These are phyloP conservation scores for Enhydra lutris DNA, from an alignment of 2,113 vertebrate species.

Conservation along the genomic window DNA sequence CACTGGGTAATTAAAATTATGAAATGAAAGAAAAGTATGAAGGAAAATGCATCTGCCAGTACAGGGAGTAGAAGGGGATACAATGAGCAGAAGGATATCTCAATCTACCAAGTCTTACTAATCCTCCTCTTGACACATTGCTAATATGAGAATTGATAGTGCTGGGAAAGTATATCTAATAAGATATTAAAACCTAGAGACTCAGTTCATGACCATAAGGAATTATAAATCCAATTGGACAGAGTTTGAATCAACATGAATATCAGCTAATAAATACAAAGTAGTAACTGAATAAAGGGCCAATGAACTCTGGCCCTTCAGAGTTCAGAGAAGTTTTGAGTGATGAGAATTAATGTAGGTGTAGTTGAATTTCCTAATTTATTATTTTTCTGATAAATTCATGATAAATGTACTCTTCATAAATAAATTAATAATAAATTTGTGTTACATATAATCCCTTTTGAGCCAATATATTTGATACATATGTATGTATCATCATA, in stretches of 20 bases:
- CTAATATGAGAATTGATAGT: not conserved
- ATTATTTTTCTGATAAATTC: not conserved
- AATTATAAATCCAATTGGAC: not conserved
- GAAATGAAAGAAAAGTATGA: not conserved
- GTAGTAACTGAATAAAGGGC: not conserved
- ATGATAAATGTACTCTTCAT: not conserved
- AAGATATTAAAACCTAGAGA: not conserved
- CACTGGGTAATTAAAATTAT: not conserved
- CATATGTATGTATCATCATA: not conserved
- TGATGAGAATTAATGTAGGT: not conserved
- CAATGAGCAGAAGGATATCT: not conserved
- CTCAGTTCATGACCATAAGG: not conserved
- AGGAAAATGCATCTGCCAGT: not conserved
- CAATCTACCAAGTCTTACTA: not conserved
- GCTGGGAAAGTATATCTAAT: not conserved
- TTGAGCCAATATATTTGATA: not conserved
- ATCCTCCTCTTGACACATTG: not conserved
- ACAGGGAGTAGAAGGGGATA: not conserved
- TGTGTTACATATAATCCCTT: not conserved
- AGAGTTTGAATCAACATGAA: not conserved
- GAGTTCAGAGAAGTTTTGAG: not conserved
- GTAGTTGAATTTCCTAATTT: not conserved
- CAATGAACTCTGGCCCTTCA: not conserved
- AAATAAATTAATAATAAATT: not conserved
- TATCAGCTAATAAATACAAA: not conserved